phyloP scores from a whole-genome alignment of 2,888 invertebrate species.

The Caprella mutica region DNA sequence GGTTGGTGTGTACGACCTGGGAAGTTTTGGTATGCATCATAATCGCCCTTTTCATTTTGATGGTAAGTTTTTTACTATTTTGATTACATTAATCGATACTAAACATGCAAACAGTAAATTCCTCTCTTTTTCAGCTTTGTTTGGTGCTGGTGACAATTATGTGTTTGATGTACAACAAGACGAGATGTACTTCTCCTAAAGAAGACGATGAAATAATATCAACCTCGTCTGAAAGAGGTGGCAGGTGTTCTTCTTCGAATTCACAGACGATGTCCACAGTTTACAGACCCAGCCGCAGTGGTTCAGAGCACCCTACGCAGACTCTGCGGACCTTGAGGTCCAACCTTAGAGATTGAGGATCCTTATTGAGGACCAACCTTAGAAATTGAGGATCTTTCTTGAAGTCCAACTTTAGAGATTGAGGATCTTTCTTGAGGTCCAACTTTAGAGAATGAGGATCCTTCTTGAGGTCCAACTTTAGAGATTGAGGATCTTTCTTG shows the following conservation, averaged over 20 bases:
- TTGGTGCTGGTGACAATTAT: conserved; percentile 28
- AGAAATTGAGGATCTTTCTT: no score
- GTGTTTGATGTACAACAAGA: conserved; percentile 28
- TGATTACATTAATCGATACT: background rate
- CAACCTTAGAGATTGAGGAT: conserved; percentile 22
- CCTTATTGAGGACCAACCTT: no score
- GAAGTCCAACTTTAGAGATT: no score
- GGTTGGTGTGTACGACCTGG: conserved; percentile 25
- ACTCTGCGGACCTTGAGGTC: conserved; percentile 28
- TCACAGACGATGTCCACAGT: no score
- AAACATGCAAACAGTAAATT: background rate
- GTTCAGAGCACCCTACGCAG: conserved; percentile 19
- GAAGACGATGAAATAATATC: no score
- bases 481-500: no score
- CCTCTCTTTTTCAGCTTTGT: conserved; percentile 21
- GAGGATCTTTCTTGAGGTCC: no score
- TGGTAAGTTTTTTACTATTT: conserved; percentile 12
- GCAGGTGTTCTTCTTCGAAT: background rate
- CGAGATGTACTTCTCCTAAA: no score
- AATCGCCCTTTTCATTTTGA: conserved; percentile 23
- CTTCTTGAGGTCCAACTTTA: no score
- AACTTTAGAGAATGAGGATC: no score
- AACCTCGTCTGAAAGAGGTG: background rate
- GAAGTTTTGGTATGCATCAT: conserved; percentile 28
- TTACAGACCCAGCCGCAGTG: conserved; percentile 8